Conservation (phyloP, 2,797 vertebrate genomes). For the Diglossa cyanea region DNA sequence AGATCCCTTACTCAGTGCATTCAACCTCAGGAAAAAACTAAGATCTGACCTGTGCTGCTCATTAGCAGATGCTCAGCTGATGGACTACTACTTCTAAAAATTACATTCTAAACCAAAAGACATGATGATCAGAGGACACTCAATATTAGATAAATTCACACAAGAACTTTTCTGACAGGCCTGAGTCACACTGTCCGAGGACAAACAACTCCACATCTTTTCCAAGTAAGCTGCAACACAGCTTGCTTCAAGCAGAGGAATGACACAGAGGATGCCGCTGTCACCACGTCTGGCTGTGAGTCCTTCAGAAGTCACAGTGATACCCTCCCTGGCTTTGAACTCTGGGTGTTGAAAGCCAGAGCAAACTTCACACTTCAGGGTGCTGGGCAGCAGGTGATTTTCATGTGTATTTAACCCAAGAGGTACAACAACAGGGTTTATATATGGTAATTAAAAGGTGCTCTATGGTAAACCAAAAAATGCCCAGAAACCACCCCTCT, state of each 20-base stretch:
- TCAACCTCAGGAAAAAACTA: neutral
- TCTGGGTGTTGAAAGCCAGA: neutral
- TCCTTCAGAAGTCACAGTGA: slow-evolving; percentile 1
- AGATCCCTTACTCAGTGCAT: neutral
- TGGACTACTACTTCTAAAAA: neutral
- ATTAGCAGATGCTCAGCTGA: neutral
- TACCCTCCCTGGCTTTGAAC: neutral
- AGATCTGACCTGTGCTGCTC: neutral
- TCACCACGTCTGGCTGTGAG: neutral
- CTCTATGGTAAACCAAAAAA: neutral
- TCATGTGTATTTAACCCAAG: neutral
- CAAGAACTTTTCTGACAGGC: neutral
- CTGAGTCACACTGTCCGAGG: neutral
- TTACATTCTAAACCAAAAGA: neutral
- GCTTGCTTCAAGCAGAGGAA: neutral
- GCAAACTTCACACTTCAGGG: neutral
- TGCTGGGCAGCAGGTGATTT: neutral
- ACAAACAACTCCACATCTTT: neutral
- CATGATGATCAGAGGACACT: neutral
- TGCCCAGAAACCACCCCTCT: neutral
- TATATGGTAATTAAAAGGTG: neutral
- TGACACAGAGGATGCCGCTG: slow-evolving; percentile 8
- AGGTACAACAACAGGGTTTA: neutral
- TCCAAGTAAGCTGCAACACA: neutral
- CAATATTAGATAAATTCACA: neutral